These are phyloP conservation scores for Hirundo rustica DNA, from an alignment of 2,797 vertebrate species.

Conservation along the genomic window DNA sequence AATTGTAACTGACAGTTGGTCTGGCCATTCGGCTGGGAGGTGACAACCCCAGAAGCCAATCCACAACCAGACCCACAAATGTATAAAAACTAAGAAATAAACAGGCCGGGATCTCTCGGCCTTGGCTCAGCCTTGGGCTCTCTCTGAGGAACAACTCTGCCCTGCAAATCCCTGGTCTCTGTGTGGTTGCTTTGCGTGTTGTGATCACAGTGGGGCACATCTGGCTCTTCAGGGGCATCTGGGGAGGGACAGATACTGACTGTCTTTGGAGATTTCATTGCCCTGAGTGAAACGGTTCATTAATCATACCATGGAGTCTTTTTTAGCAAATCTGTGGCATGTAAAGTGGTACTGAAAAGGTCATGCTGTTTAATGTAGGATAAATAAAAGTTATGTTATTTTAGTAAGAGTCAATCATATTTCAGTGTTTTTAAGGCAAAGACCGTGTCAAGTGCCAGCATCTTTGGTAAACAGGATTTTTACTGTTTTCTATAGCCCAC, in stretches of 20 bases:
- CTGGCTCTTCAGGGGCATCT: background rate
- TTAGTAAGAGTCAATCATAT: conserved; percentile 50
- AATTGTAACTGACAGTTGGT: no score
- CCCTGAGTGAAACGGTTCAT: background rate
- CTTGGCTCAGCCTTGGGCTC: no score
- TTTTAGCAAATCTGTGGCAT: conserved; percentile 17
- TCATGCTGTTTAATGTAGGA: conserved; percentile 53
- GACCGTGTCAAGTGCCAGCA: background rate
- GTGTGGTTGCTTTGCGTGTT: no score
- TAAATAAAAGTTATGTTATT: conserved; percentile 54
- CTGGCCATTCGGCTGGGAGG: no score
- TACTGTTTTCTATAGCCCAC: background rate
- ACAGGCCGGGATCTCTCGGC: no score
- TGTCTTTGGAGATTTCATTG: background rate
- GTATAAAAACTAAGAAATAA: no score
- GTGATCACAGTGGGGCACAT: background rate
- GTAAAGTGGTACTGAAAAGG: conserved; percentile 53
- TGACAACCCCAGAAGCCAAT: no score
- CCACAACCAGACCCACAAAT: no score
- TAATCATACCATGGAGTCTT: conserved; percentile 2
- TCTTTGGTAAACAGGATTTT: background rate
- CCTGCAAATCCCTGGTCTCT: no score
- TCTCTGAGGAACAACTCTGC: no score
- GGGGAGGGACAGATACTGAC: background rate
- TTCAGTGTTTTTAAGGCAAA: conserved; percentile 2